Conservation (phyloP, 2,797 vertebrate species). For the Myiotriccus ornatus region DNA sequence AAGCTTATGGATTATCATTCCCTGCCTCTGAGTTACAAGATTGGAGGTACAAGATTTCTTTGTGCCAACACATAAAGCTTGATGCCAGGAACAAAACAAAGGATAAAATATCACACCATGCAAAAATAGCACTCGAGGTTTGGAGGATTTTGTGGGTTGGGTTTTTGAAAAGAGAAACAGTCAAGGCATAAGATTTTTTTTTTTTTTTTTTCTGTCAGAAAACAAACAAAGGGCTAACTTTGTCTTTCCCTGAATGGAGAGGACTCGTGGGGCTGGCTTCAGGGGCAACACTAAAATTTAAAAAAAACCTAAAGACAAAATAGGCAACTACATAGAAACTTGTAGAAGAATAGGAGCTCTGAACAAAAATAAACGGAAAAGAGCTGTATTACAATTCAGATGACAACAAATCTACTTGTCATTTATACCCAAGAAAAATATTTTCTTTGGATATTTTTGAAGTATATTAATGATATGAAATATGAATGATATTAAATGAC, state of each 20-base stretch:
- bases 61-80: slow-evolving; percentile 1
- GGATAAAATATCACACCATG: neutral
- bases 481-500: neutral
- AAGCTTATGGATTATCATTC: neutral
- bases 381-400: accelerated
- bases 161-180: neutral
- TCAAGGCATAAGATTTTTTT: neutral
- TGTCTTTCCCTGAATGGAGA: neutral
- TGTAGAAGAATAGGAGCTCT: neutral
- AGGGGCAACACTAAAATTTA: neutral
- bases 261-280: neutral
- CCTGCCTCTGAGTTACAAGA: neutral
- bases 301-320: neutral
- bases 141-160: neutral
- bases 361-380: neutral
- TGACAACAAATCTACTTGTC: neutral
- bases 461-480: neutral
- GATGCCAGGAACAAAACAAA: neutral
- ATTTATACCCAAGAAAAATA: neutral
- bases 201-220: neutral
- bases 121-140: neutral
- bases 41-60: neutral
- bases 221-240: neutral
- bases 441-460: neutral
- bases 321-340: neutral